Percentiles rank a stretch among this genome's conserved stretches.
Evolutionary conservation across 2,888 invertebrate genomes (phyloP).

Genomic region (Ectemnius cavifrons): DNA sequence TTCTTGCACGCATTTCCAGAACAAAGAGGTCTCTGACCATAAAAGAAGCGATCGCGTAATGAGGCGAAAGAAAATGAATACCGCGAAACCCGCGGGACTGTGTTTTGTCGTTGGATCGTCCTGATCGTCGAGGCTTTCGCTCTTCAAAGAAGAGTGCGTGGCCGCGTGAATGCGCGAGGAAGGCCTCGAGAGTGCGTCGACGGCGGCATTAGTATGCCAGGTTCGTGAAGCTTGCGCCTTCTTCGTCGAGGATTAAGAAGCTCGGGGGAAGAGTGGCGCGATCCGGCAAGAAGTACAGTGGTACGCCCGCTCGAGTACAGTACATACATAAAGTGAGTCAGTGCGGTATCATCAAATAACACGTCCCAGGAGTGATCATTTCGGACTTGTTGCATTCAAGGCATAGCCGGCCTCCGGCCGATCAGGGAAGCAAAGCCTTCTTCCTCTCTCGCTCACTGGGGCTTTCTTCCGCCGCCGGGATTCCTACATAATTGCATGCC

Average conservation of each 20-base stretch:
- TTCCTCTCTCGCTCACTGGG: neutral
- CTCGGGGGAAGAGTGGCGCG: neutral
- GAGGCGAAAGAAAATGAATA: neutral
- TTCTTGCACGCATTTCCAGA: no score
- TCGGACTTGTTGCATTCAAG: slow-evolving; percentile 45
- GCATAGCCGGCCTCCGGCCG: slow-evolving; percentile 37
- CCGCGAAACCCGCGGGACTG: neutral
- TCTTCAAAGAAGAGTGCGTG: slow-evolving; percentile 3
- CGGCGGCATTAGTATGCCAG: neutral
- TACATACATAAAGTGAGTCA: slow-evolving; percentile 2
- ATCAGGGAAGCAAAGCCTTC: slow-evolving; percentile 40
- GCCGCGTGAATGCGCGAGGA: neutral
- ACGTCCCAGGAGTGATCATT: slow-evolving; percentile 19
- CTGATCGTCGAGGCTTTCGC: neutral
- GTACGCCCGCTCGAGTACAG: no score
- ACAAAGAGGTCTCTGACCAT: no score
- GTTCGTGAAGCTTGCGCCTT: neutral
- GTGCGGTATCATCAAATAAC: slow-evolving; percentile 6
- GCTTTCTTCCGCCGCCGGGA: slow-evolving; percentile 58
- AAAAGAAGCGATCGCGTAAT: slow-evolving; percentile 1
- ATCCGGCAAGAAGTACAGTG: neutral
- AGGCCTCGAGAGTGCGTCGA: neutral
- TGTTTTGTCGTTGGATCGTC: neutral
- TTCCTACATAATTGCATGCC: slow-evolving; percentile 63
- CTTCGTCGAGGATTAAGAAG: slow-evolving; percentile 2